Conservation (phyloP, 2,113 vertebrate genomes). For the Sturnira hondurensis region DNA sequence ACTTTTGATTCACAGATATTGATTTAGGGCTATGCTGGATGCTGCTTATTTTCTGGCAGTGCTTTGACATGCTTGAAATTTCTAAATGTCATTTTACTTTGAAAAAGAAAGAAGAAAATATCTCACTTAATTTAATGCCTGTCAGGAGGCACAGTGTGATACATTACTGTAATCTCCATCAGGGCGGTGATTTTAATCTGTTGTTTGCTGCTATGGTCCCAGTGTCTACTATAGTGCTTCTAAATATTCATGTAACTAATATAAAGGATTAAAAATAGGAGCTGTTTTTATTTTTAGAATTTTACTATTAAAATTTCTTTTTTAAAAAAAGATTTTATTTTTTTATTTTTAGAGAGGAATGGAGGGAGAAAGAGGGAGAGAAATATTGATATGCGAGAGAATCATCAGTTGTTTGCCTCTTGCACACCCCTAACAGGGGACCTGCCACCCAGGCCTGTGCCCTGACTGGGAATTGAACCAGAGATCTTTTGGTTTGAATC, state of each 20-base stretch:
- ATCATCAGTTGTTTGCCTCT: too few species aligned
- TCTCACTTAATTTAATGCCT: neutral
- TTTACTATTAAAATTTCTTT: neutral
- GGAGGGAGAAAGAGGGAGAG: too few species aligned
- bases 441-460: too few species aligned
- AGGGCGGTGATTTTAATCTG: neutral
- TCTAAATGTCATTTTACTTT: slow-evolving; percentile 28
- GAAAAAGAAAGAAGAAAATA: slow-evolving; percentile 16
- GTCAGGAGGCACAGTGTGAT: neutral
- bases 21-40: neutral
- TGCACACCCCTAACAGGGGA: too few species aligned
- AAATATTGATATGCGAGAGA: too few species aligned
- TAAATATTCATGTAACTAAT: neutral
- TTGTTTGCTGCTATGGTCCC: neutral
- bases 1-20: neutral
- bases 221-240: neutral
- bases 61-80: slow-evolving; percentile 3
- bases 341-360: too few species aligned
- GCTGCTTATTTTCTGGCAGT: slow-evolving; percentile 13
- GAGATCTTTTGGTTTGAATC: too few species aligned
- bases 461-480: too few species aligned
- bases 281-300: slow-evolving; percentile 19
- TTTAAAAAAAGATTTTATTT: too few species aligned
- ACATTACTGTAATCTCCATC: neutral
- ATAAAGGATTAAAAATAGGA: neutral